Evolutionary conservation across 2,113 vertebrate genomes (phyloP).

Genomic region (Equus przewalskii): DNA sequence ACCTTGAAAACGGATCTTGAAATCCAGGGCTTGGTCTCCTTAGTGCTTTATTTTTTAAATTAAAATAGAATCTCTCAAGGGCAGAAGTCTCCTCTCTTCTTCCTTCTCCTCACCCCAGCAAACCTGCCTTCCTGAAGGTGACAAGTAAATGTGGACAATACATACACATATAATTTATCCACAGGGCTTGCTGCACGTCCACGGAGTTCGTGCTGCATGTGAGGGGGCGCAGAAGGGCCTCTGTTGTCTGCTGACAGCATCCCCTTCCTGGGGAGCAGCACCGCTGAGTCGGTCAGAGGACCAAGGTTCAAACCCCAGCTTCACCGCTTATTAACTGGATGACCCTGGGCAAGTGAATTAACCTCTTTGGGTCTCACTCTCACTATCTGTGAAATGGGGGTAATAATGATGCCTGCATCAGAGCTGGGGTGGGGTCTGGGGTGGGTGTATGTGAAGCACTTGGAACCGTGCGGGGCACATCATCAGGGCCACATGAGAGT

Average conservation of each 20-base stretch:
- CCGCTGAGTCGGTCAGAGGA: accelerated
- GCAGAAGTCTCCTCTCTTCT: neutral
- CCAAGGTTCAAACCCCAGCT: neutral
- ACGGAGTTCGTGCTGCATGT: neutral
- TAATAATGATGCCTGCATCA: neutral
- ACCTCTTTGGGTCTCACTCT: neutral
- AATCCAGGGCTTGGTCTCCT: conserved; percentile 54
- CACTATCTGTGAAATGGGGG: neutral
- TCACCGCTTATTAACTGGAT: neutral
- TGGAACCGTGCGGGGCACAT: neutral
- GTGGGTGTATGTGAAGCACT: neutral
- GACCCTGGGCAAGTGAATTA: neutral
- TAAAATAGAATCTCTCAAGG: conserved; percentile 56
- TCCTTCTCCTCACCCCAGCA: neutral
- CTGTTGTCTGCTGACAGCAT: neutral
- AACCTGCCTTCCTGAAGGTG: neutral
- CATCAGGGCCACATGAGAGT: neutral
- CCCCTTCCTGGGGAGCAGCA: neutral
- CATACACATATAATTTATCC: neutral
- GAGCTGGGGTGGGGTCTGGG: neutral
- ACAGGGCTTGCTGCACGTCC: neutral
- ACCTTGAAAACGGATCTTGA: conserved; percentile 68
- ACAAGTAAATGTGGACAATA: neutral
- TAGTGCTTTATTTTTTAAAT: conserved; percentile 14
- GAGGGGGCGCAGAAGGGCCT: neutral